A percentile compares a stretch with the other conserved stretches of the same genome.
Evolutionary conservation across 1,140 invertebrate species (phyloP).

Genomic region (Monomorium pharaonis): DNA sequence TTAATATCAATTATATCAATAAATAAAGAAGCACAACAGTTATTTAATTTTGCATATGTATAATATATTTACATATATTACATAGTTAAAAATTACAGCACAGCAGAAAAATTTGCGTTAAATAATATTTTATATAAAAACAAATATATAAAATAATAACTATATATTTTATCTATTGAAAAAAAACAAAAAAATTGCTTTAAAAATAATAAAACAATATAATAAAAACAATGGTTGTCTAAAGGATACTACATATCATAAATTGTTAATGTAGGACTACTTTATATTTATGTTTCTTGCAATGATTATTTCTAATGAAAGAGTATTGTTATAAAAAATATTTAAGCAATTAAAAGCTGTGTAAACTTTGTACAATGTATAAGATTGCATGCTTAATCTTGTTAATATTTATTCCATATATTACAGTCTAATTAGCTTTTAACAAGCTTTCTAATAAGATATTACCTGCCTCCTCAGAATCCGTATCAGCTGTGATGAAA

Average conservation of each 20-base stretch:
- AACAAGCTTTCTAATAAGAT: conserved; percentile 54
- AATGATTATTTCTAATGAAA: background rate
- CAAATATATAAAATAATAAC: background rate
- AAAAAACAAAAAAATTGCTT: background rate
- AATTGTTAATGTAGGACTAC: background rate
- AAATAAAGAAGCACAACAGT: background rate
- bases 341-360: conserved; percentile 8
- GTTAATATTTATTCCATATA: conserved; percentile 16
- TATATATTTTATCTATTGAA: background rate
- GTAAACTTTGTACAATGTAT: background rate
- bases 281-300: background rate
- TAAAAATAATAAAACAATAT: background rate
- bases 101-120: conserved; percentile 18
- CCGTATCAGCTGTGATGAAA: conserved; percentile 81
- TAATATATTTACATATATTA: conserved; percentile 6
- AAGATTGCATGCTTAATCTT: conserved; percentile 43
- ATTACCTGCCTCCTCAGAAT: conserved; percentile 82
- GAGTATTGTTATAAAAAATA: background rate
- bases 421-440: conserved; percentile 1
- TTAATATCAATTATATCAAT: background rate
- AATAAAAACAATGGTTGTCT: background rate
- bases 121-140: conserved; percentile 22
- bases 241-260: background rate
- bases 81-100: conserved; percentile 20
- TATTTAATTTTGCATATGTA: background rate